Evolutionary conservation across 64 coral and sea anemone genomes (phyloP), one percentile per base, ranked within the genome.

Genomic region (Platygyra sinensis): DNA sequence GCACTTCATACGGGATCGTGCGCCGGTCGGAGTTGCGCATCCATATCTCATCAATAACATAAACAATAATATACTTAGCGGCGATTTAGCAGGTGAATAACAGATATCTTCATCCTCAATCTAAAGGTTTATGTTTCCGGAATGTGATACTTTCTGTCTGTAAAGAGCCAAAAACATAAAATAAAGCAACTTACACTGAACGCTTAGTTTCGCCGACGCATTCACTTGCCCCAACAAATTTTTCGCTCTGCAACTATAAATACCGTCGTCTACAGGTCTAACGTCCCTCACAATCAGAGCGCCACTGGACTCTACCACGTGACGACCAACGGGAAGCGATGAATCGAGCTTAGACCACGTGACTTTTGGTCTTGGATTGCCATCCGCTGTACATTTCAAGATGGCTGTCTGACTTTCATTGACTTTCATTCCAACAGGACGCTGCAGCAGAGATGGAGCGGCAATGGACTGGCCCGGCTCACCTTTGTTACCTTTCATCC

Each of bases 351-450:
- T 91, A 42, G 12, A 36, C 90, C n/a, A 92, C 42, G 73, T 86
- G 42, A 92, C 9, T 19, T 86, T 42, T 18, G 63, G 90, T n/a
- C 60, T 87, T 15, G 90, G 90, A 36, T 87, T 30, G 2, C 83
- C 83, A 29, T 86, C 90, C 10, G 63, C 90, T 87, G 90, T 72
- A 57, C 90, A 92, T 80, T 79, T 31, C 0, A 92, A 73, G 25
- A 92, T 77, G 13, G 83, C 90, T 73, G 73, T 71, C 0, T 64
- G 57, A 76, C 60, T 92, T 76, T 87, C 57, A 50, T 86, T 86
- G 25, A 86, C 72, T 75, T 61, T 86, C 15, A 82, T 27, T 73
- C 73, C 73, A 55, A 52, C 25, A 25, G 89, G 89, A 27, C 55
- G 83, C 80, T 76, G n/a, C 22, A 83, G 61, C 33, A 91, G 6